Evolutionary conservation across 2,888 invertebrate genomes (phyloP), one percentile per base, ranked within the genome.

Genomic region (Drosophila prostipennis): DNA sequence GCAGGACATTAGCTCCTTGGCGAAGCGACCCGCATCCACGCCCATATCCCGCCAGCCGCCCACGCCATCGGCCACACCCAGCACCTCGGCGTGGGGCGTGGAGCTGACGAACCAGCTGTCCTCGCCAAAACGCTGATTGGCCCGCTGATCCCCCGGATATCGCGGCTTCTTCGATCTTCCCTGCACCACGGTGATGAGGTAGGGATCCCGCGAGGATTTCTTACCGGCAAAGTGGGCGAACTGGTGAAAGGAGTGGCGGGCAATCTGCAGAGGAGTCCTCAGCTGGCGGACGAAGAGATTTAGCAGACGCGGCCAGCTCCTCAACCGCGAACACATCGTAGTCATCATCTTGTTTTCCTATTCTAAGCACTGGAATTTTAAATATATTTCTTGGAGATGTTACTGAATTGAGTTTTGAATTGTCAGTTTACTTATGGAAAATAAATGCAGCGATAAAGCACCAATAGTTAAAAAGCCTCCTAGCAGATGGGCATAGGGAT

Each of bases 21-120:
- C 97, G 93, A 99, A 99, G 90, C 96, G 96, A 56, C 98, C 98
- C 1, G 99, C 98, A 92, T 99, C 98, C 78, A 99, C 96, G 58
- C 98, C 99, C 91, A 98, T 97, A 59, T 96, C 95, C 89, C 98
- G 94, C 99, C 99, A 99, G 51, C 98, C 98, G 64, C 99, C 99
- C 63, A 99, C 99, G 73, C 99, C 99, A 92, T 99, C 99, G 61
- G 99, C 99, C 79, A 99, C 98, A 90, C 98, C 99, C 40, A 83
- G 23, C 6, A 73, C 69, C n/a, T 87, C 82, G 1, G 88, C 72
- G 26, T 23, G 61, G 5, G 72, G 72, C 16, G 83, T 82, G 14
- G 71, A 76, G 42, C 71, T 64, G 3, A 73, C 32, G 29, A 83
- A 83, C 76, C 73, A 87, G 37, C 88, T 78, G 34, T 83, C 86